Evolutionary conservation across 1,140 invertebrate genomes (phyloP), one percentile per base, ranked within the genome.

Genomic region (Drosophila orena): DNA sequence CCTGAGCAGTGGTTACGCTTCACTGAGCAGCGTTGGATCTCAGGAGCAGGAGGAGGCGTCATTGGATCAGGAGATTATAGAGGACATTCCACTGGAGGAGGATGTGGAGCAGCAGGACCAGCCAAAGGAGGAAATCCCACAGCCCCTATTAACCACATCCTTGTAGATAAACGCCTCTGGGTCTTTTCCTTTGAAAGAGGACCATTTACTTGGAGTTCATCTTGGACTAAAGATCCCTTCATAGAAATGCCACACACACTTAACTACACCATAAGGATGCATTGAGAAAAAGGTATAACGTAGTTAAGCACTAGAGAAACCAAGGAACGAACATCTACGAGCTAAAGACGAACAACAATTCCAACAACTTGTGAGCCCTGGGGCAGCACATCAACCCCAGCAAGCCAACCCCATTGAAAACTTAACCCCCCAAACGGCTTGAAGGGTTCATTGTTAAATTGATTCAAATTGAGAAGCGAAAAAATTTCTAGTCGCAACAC

Each of bases 1-100:
- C 2, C 55, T 80, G 22, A 89, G 80, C 61, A 89, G 85, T 43
- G 84, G 85, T 34, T 90, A 90, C 66, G 74, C 50, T 5, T 81
- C 81, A 7, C 17, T 81, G 6, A 46, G 50, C 2, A 75, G 53
- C 22, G 38, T 42, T 35, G 66, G 54, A 4, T 70, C 40, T 17
- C 61, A 77, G 54, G 78, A 66, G 6, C 52, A 46, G 15, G 43
- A 58, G 24, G 17, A 20, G 15, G 42, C 4, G 15, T 20, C 17
- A 11, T 44, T 44, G 10, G 47, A 68, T 15, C 53, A 30, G 24
- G 30, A 49, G 34, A n/a, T 20, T 14, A 4, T 47, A 14, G 46
- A 12, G 27, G 47, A 66, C 15, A 4, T 22, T 7, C 17, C 17
- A 38, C 35, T 12, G 38, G 37, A 65, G 20, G 50, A 55, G 20